These are phyloP conservation scores for Myotis lucifugus DNA, from an alignment of 2,113 vertebrate species.

Conservation along the genomic window DNA sequence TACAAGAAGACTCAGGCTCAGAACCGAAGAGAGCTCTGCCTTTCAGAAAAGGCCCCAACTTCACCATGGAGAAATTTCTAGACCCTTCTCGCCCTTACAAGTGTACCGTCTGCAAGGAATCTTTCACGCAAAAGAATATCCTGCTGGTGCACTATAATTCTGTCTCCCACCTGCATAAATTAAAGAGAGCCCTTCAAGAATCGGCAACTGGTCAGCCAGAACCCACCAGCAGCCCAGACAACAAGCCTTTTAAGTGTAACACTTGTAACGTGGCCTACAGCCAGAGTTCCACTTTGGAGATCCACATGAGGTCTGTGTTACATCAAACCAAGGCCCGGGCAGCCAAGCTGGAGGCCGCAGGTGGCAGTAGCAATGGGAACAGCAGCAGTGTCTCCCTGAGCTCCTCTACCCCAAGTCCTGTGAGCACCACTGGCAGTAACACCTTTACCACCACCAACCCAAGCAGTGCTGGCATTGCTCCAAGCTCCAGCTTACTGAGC, in stretches of 20 bases:
- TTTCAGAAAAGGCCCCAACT: conserved; percentile 98
- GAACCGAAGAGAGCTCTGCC: conserved; percentile 98
- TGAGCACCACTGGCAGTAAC: conserved; percentile 82
- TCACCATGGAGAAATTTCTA: conserved; percentile 99
- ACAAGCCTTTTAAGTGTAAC: conserved; percentile 99
- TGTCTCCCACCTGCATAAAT: conserved; percentile 97
- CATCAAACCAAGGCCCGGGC: conserved; percentile 99
- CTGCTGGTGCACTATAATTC: conserved; percentile 99
- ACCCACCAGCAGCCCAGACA: conserved; percentile 97
- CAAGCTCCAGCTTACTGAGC: conserved; percentile 86
- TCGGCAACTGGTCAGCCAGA: conserved; percentile 96
- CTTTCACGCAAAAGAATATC: conserved; percentile 99
- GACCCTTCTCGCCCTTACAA: conserved; percentile 99
- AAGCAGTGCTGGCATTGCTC: conserved; percentile 84
- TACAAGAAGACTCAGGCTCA: conserved; percentile 96
- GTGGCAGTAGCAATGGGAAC: conserved; percentile 87
- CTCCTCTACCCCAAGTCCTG: conserved; percentile 92
- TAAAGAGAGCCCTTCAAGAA: conserved; percentile 98
- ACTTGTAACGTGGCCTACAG: conserved; percentile 99
- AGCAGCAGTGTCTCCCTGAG: conserved; percentile 85
- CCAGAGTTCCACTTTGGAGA: conserved; percentile 98
- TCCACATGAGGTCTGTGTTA: conserved; percentile 98
- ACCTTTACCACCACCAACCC: conserved; percentile 88
- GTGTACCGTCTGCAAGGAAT: conserved; percentile 99
- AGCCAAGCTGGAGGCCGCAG: conserved; percentile 96